Evolutionary conservation across 2,113 vertebrate genomes (phyloP).

Genomic region (Jacana jacana): DNA sequence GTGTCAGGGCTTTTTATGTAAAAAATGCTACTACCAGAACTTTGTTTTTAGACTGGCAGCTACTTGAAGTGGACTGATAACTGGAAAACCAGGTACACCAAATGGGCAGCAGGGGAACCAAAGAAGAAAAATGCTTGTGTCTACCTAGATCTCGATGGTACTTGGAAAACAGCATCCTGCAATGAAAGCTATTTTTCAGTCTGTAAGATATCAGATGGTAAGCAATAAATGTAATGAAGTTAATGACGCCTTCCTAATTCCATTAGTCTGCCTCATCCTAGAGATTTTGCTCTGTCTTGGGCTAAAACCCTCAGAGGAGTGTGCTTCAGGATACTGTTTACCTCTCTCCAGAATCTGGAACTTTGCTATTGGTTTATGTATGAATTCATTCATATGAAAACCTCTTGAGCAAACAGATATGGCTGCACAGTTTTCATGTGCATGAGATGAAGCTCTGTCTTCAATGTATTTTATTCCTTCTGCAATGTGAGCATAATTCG

Average conservation of each 20-base stretch:
- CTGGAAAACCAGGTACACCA: slow-evolving; percentile 77
- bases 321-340: not conserved
- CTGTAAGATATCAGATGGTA: slow-evolving; percentile 84
- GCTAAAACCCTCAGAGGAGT: not conserved
- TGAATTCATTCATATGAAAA: not conserved
- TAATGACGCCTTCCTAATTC: not conserved
- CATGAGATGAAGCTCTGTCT: not conserved
- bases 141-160: slow-evolving; percentile 79
- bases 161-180: slow-evolving; percentile 87
- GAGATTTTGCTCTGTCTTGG: not conserved
- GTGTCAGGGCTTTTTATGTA: not conserved
- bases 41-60: slow-evolving; percentile 72
- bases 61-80: slow-evolving; percentile 81
- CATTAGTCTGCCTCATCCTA: not conserved
- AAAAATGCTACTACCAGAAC: not conserved
- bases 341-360: not conserved
- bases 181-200: slow-evolving; percentile 76
- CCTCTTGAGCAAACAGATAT: not conserved
- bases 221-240: slow-evolving; percentile 12
- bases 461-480: not conserved
- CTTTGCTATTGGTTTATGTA: not conserved
- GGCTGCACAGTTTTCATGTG: not conserved
- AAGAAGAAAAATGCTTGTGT: slow-evolving; percentile 80
- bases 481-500: not conserved
- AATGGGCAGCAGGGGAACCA: slow-evolving; percentile 83